phyloP scores from a whole-genome alignment of 1,140 invertebrate species.

The Mizuhopecten yessoensis region DNA sequence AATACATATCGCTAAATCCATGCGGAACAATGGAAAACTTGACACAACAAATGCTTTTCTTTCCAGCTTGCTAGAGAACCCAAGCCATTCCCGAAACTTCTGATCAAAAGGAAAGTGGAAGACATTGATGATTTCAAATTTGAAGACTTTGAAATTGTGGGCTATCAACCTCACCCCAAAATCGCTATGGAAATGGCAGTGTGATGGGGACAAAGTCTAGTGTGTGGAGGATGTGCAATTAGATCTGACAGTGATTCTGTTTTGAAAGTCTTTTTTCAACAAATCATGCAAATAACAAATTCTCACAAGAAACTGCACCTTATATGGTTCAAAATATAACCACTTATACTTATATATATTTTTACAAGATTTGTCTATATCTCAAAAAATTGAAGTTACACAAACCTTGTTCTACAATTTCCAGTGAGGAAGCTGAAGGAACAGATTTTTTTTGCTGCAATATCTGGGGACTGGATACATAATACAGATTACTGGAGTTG shows the following conservation, averaged over 20 bases:
- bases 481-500: too few species aligned
- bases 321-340: too few species aligned
- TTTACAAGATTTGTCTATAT: too few species aligned
- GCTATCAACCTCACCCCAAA: slow-evolving; percentile 95
- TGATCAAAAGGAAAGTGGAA: slow-evolving; percentile 88
- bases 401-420: too few species aligned
- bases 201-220: slow-evolving; percentile 82
- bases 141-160: slow-evolving; percentile 94
- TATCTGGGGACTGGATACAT: too few species aligned
- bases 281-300: too few species aligned
- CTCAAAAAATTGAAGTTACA: too few species aligned
- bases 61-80: slow-evolving; percentile 89
- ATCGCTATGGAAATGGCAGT: slow-evolving; percentile 99
- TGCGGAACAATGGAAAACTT: background rate
- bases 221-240: background rate
- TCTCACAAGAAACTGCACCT: too few species aligned
- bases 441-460: too few species aligned
- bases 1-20: too few species aligned
- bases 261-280: background rate
- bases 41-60: slow-evolving; percentile 45
- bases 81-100: slow-evolving; percentile 92
- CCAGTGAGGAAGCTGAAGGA: too few species aligned
- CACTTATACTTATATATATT: too few species aligned
- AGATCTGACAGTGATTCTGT: background rate
- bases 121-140: slow-evolving; percentile 95